Conservation (phyloP, 2,113 vertebrate species). For the Daphoenositta chrysoptera region DNA sequence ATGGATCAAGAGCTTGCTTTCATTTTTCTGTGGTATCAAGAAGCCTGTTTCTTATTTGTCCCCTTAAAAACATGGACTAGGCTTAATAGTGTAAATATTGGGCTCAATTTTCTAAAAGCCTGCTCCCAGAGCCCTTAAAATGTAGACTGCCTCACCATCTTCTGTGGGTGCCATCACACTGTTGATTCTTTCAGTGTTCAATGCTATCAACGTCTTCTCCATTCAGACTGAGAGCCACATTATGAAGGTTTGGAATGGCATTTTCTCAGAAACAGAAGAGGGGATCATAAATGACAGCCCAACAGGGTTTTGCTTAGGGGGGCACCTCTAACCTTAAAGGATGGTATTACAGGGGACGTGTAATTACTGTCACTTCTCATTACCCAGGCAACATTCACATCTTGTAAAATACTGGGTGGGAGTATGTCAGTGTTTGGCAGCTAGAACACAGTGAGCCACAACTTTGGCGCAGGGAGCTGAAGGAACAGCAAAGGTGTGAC, state of each 20-base stretch:
- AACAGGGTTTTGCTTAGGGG: neutral
- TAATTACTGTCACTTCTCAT: neutral
- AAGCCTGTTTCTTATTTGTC: constrained; percentile 3
- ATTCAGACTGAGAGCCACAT: neutral
- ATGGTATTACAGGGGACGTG: neutral
- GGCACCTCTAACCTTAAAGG: neutral
- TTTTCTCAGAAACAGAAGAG: neutral
- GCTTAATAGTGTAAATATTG: neutral
- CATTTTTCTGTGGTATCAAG: neutral
- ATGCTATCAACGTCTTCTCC: neutral
- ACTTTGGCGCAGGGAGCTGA: neutral
- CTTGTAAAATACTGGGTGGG: neutral
- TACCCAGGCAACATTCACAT: neutral
- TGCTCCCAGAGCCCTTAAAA: neutral
- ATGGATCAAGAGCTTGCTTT: neutral
- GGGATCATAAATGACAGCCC: neutral
- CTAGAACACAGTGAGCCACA: neutral
- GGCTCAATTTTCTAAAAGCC: neutral
- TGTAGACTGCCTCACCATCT: neutral
- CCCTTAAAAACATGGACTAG: neutral
- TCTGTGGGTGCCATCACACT: neutral
- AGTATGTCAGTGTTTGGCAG: neutral
- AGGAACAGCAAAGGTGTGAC: neutral
- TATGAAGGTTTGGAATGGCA: neutral
- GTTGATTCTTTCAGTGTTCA: neutral